Conservation (phyloP, 2,888 invertebrate genomes). For the Euproctis similis region DNA sequence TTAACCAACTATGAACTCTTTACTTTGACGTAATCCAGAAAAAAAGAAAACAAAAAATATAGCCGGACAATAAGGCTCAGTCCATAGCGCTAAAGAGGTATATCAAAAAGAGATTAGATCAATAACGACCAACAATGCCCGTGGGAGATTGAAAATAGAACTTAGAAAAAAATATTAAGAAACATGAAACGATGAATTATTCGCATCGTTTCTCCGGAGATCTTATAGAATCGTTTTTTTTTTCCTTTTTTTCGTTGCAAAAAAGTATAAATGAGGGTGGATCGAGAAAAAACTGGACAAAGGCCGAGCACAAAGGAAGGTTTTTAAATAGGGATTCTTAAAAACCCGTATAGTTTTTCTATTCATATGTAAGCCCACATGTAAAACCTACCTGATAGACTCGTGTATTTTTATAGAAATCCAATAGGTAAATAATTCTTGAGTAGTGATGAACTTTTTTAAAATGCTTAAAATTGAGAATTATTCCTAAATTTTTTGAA, state of each 20-base stretch:
- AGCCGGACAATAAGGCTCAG: slow-evolving; percentile 58
- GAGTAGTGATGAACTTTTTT: too few species aligned
- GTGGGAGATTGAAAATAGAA: slow-evolving; percentile 60
- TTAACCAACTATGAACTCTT: slow-evolving; percentile 63
- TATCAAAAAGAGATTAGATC: slow-evolving; percentile 73
- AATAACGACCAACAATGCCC: slow-evolving; percentile 61
- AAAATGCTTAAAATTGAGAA: too few species aligned
- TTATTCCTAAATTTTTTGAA: too few species aligned
- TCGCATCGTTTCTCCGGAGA: slow-evolving; percentile 72
- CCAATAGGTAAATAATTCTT: too few species aligned
- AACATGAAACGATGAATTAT: slow-evolving; percentile 74
- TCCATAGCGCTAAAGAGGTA: slow-evolving; percentile 61
- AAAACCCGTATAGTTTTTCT: slow-evolving; percentile 50
- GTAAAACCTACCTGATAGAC: slow-evolving; percentile 26
- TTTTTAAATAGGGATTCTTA: slow-evolving; percentile 57
- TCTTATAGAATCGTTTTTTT: slow-evolving; percentile 68
- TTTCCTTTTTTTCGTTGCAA: slow-evolving; percentile 47
- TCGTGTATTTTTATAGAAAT: slow-evolving; percentile 17
- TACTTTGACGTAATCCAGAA: slow-evolving; percentile 29
- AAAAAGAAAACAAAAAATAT: slow-evolving; percentile 42
- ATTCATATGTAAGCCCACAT: slow-evolving; percentile 30
- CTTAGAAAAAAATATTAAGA: slow-evolving; percentile 56
- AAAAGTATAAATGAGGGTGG: slow-evolving; percentile 66
- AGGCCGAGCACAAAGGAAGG: slow-evolving; percentile 56
- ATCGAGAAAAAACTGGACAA: slow-evolving; percentile 64